These are phyloP conservation scores for Papilio polyxenes DNA, from an alignment of 1,140 invertebrate genomes.

Conservation along the genomic window DNA sequence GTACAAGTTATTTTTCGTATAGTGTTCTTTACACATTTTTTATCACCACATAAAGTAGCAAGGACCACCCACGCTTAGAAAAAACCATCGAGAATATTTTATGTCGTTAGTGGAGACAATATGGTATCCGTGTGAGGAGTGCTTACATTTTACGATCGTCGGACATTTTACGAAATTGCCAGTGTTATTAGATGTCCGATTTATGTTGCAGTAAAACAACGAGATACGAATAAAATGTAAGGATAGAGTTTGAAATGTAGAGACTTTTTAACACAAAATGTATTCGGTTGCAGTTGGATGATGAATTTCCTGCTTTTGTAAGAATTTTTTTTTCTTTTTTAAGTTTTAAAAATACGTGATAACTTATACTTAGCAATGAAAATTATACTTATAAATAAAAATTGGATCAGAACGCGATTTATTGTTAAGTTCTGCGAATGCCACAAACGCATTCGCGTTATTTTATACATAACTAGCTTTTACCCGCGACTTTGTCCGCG, in stretches of 20 bases:
- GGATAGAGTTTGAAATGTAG: neutral
- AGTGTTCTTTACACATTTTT: neutral
- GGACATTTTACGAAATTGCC: slow-evolving; percentile 13
- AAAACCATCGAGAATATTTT: neutral
- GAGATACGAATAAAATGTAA: neutral
- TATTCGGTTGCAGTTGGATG: neutral
- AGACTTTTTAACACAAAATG: neutral
- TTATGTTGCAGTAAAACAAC: slow-evolving; percentile 16
- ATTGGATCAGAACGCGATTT: too few relatives aligned
- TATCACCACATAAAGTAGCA: neutral
- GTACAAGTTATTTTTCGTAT: neutral
- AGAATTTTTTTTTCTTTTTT: neutral
- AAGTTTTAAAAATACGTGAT: too few relatives aligned
- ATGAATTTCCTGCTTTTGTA: neutral
- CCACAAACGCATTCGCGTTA: too few relatives aligned
- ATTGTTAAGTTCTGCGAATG: too few relatives aligned
- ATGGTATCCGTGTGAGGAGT: neutral
- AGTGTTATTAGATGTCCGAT: neutral
- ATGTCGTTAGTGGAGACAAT: neutral
- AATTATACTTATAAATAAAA: too few relatives aligned
- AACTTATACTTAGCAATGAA: too few relatives aligned
- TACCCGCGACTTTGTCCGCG: too few relatives aligned
- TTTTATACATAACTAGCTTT: too few relatives aligned
- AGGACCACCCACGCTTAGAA: slow-evolving; percentile 2
- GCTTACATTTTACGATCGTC: slow-evolving; percentile 19